These are phyloP conservation scores for Diprion similis DNA, from an alignment of 1,140 invertebrate species.

Conservation along the genomic window DNA sequence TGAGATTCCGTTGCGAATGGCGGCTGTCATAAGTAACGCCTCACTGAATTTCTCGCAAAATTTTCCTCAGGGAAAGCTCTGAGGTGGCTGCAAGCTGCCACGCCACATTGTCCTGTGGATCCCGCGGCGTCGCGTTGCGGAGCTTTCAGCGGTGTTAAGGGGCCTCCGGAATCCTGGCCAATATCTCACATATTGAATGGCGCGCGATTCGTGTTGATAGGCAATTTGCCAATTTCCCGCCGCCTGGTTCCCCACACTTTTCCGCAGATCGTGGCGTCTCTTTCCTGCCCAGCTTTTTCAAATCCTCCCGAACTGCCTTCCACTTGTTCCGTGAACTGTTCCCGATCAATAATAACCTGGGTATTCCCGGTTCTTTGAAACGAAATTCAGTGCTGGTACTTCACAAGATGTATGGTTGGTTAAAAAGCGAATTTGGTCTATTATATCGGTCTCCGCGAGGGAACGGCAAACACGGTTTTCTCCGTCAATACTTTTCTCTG, in stretches of 20 bases:
- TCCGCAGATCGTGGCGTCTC: background rate
- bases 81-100: conserved; percentile 17
- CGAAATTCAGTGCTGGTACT: background rate
- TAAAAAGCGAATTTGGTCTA: background rate
- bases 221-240: conserved; percentile 41
- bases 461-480: too few species aligned
- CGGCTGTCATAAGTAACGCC: background rate
- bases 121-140: background rate
- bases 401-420: background rate
- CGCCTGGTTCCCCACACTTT: background rate
- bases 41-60: background rate
- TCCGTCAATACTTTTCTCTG: background rate
- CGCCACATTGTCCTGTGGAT: conserved; percentile 22
- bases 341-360: background rate
- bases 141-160: background rate
- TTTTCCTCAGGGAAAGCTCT: conserved; percentile 27
- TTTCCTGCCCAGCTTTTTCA: background rate
- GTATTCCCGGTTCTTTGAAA: background rate
- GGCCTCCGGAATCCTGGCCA: conserved; percentile 14
- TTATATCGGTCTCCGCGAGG: too few species aligned
- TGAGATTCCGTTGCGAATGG: background rate
- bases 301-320: background rate
- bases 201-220: conserved; percentile 38
- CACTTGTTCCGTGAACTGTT: background rate
- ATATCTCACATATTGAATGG: conserved; percentile 42